phyloP scores from a whole-genome alignment of 2,797 vertebrate species.

The Cichlasoma orientale region DNA sequence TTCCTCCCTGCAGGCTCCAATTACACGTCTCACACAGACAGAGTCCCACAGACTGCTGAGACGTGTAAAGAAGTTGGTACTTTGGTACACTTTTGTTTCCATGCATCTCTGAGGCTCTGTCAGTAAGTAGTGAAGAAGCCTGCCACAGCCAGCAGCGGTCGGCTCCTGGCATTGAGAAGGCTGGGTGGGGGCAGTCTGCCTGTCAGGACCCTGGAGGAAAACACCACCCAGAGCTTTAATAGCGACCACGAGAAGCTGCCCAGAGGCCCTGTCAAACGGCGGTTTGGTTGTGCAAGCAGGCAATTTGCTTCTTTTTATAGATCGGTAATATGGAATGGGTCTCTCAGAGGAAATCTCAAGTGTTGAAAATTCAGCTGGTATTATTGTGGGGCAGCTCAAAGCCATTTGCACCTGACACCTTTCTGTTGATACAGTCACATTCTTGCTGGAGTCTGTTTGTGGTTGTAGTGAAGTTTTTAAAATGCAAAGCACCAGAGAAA shows the following conservation, averaged over 20 bases:
- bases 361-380: slow-evolving; percentile 74
- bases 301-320: slow-evolving; percentile 81
- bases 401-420: slow-evolving; percentile 79
- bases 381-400: slow-evolving; percentile 74
- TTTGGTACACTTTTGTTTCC: slow-evolving; percentile 61
- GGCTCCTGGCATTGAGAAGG: slow-evolving; percentile 44
- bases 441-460: slow-evolving; percentile 57
- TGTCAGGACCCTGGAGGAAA: slow-evolving; percentile 66
- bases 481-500: slow-evolving; percentile 61
- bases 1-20: slow-evolving; percentile 63
- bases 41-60: slow-evolving; percentile 46
- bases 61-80: slow-evolving; percentile 57
- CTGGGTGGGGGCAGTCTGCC: slow-evolving; percentile 61
- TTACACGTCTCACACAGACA: slow-evolving; percentile 54
- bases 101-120: slow-evolving; percentile 39
- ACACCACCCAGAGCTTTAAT: slow-evolving; percentile 75
- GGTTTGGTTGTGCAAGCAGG: slow-evolving; percentile 67
- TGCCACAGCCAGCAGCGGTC: slow-evolving; percentile 21
- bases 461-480: slow-evolving; percentile 45
- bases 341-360: slow-evolving; percentile 74
- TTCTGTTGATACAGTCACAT: slow-evolving; percentile 76
- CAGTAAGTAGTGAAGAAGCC: slow-evolving; percentile 32
- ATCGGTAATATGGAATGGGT: slow-evolving; percentile 70
- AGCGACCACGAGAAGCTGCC: slow-evolving; percentile 68
- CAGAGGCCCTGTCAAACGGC: slow-evolving; percentile 65